Conservation (phyloP, 2,113 vertebrate genomes). For the Hemichromis elongatus region DNA sequence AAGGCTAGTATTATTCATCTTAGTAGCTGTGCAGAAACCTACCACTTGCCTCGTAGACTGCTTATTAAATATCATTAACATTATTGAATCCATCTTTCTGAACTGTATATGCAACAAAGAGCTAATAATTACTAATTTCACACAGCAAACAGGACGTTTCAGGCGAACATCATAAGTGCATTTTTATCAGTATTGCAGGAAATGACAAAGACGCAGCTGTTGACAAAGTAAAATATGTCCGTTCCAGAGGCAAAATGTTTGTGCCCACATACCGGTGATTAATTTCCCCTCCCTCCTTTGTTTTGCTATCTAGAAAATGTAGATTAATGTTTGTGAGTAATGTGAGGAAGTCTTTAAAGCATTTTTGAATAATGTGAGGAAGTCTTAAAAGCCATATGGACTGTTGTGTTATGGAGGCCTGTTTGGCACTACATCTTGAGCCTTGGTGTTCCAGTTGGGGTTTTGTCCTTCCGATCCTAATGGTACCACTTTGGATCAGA, state of each 20-base stretch:
- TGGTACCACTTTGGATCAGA: background rate
- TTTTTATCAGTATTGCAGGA: slow-evolving; percentile 26
- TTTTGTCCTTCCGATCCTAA: background rate
- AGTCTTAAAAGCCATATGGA: background rate
- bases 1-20: background rate
- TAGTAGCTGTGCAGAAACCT: background rate
- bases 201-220: slow-evolving; percentile 24
- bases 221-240: slow-evolving; percentile 16
- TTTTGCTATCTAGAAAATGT: background rate
- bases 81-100: background rate
- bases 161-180: background rate
- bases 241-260: background rate
- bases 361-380: background rate
- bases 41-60: background rate
- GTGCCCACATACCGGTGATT: background rate
- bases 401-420: background rate
- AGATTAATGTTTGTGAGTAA: background rate
- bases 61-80: slow-evolving; percentile 50
- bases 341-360: slow-evolving; percentile 14
- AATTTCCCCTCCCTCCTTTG: background rate
- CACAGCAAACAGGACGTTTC: slow-evolving; percentile 21
- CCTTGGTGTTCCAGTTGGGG: background rate
- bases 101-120: slow-evolving; percentile 20
- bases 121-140: background rate
- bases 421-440: background rate